Evolutionary conservation across 2,113 vertebrate genomes (phyloP).

Genomic region (Anguilla rostrata): DNA sequence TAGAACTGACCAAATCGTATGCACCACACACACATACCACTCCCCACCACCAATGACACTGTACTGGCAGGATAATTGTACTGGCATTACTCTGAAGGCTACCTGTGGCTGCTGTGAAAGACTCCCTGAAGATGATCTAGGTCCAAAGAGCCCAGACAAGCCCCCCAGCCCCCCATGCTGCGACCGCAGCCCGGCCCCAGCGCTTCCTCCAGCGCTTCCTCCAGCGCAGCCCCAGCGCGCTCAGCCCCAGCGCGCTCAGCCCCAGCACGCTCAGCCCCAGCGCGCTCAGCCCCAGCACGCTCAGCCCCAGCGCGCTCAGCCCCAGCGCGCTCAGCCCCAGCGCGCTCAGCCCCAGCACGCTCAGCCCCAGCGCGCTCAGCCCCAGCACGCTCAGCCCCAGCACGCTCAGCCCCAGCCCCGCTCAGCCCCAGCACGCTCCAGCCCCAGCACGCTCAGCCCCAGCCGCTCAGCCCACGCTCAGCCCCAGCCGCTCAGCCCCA

Average conservation of each 20-base stretch:
- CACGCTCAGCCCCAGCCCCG: too few relatives aligned
- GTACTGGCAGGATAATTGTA: not conserved
- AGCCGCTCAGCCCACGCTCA: too few relatives aligned
- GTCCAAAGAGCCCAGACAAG: not conserved
- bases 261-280: too few relatives aligned
- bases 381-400: too few relatives aligned
- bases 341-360: too few relatives aligned
- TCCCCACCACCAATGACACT: not conserved
- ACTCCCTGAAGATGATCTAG: not conserved
- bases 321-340: too few relatives aligned
- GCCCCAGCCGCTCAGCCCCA: conserved; percentile 15
- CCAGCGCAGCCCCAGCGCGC: conserved; percentile 27
- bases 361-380: too few relatives aligned
- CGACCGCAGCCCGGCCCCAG: not conserved
- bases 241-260: not conserved
- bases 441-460: too few relatives aligned
- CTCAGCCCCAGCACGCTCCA: too few relatives aligned
- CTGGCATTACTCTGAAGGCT: not conserved
- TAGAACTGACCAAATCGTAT: not conserved
- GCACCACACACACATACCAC: not conserved
- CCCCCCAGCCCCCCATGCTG: not conserved
- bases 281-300: too few relatives aligned
- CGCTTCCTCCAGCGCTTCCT: too few relatives aligned
- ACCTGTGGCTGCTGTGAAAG: not conserved
- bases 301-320: too few relatives aligned